Base-by-base conservation (phyloP, 1,140 invertebrate species). In the Zaprionus africanus region DNA sequence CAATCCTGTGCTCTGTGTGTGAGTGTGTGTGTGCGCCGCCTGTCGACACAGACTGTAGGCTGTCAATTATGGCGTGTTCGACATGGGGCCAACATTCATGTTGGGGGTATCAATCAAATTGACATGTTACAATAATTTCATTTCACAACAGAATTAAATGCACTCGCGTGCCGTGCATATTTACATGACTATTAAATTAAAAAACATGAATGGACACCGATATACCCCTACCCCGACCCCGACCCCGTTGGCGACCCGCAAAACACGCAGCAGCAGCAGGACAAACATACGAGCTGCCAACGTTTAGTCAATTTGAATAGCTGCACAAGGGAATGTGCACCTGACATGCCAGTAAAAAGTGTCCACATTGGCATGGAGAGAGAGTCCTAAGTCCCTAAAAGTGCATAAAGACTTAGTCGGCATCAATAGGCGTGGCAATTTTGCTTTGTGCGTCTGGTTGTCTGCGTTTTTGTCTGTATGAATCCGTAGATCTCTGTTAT, bases 101-200 rank as follows among this genome's bases (percentile, higher is more conserved):
- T 66, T 65, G 36, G 22, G 78, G 57, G 81, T 76, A 90, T 88
- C 84, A 88, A 88, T 90, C 84, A 90, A 73, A 71, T 73, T 75
- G 73, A 88, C 85, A 87, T 88, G 84, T 90, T 84, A 76, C 79
- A 88, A 79, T 84, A 84, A 90, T 87, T 84, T 53, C 77, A 81
- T 86, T 85, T 68, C 82, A 79, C 71, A 88, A 88, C 28, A 72
- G 38, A 86, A 88, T 88, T 81, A 88, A 88, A 88, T 88, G 85
- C 71, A 84, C 46, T 88, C 81, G 84, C 84, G 84, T 87, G 84
- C 75, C 58, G 49, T 13, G 34, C 65, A 69, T 82, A 79, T 90
- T 87, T 87, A 87, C 84, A 87, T 84, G 84, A 88, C 84, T 90
- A 88, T 90, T 88, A 88, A 90, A 88, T 88, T 88, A 88, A 87